Evolutionary conservation across 2,888 invertebrate species (phyloP).

Genomic region (Macrophya annulata): DNA sequence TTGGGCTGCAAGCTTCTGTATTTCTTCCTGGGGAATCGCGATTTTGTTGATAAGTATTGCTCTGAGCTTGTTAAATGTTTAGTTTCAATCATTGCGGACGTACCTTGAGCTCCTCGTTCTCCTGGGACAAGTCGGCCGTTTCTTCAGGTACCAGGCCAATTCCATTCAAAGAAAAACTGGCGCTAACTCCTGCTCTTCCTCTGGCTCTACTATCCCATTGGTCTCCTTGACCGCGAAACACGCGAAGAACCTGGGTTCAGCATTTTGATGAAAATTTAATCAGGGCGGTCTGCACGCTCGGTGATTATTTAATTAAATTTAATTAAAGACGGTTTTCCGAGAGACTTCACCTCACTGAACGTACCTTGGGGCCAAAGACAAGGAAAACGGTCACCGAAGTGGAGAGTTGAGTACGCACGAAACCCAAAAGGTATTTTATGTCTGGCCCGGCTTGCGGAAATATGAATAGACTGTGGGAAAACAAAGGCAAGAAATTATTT

Average conservation of each 20-base stretch:
- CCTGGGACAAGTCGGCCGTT: conserved; percentile 92
- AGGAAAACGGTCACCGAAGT: conserved; percentile 93
- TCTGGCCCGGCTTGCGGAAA: conserved; percentile 94
- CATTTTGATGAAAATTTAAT: conserved; percentile 18
- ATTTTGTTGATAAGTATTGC: conserved; percentile 18
- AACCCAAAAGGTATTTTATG: conserved; percentile 94
- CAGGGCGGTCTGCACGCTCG: conserved; percentile 1
- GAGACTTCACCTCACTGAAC: not conserved
- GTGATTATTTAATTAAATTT: conserved; percentile 6
- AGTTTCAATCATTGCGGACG: conserved; percentile 39
- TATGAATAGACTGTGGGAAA: conserved; percentile 88
- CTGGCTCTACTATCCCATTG: conserved; percentile 94
- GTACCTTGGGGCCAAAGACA: conserved; percentile 93
- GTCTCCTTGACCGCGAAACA: conserved; percentile 92
- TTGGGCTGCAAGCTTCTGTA: conserved; percentile 94
- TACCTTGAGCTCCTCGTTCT: conserved; percentile 95
- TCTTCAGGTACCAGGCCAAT: conserved; percentile 93
- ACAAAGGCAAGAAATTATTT: conserved; percentile 33
- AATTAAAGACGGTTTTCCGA: not conserved
- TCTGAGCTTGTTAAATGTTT: not conserved
- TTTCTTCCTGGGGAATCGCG: conserved; percentile 87
- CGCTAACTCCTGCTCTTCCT: conserved; percentile 89
- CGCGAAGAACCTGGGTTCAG: conserved; percentile 86
- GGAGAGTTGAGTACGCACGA: conserved; percentile 94
- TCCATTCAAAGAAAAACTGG: conserved; percentile 93